Evolutionary conservation across 2,113 vertebrate species (phyloP).

Genomic region (Lepisosteus osseus): DNA sequence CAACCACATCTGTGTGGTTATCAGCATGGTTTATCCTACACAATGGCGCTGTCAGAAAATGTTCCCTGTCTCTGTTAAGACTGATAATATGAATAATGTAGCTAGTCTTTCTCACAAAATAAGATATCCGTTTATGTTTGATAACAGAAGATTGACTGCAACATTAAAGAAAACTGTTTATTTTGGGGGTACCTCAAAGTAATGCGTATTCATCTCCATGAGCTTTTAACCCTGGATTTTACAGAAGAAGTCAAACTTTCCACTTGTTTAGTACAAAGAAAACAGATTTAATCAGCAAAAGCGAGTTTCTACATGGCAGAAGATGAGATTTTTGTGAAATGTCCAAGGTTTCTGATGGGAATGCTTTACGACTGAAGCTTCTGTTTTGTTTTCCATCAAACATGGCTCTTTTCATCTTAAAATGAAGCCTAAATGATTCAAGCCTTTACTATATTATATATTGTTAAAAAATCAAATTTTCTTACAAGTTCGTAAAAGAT

Average conservation of each 20-base stretch:
- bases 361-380: not conserved
- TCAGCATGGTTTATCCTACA: not conserved
- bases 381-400: conserved; percentile 9
- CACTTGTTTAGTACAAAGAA: conserved; percentile 44
- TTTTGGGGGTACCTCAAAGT: conserved; percentile 42
- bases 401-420: conserved; percentile 3
- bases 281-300: conserved; percentile 45
- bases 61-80: conserved; percentile 30
- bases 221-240: conserved; percentile 27
- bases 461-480: no score
- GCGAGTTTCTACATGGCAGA: conserved; percentile 29
- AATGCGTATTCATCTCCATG: conserved; percentile 27
- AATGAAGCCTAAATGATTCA: no score
- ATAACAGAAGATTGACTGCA: conserved; percentile 21
- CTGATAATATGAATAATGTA: not conserved
- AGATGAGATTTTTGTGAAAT: conserved; percentile 40
- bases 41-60: not conserved
- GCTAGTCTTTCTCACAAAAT: no score
- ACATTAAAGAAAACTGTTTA: conserved; percentile 56
- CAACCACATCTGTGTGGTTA: no score
- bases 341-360: conserved; percentile 24
- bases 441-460: no score
- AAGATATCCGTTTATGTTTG: no score
- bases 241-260: conserved; percentile 51
- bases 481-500: no score